Base-by-base conservation (phyloP, 2,113 vertebrate genomes). In the Sinocyclocheilus grahami region DNA sequence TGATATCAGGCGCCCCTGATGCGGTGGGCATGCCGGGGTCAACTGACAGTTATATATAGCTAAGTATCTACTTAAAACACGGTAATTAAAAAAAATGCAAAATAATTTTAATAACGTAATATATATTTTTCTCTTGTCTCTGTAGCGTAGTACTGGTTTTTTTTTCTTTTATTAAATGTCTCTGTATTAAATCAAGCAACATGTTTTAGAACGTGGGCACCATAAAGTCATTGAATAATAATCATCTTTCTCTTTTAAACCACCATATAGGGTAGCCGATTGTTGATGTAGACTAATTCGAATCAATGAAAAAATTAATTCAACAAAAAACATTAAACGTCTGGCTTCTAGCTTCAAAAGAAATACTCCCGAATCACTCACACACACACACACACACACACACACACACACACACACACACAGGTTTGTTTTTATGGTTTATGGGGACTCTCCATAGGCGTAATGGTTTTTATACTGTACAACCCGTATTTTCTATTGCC, bases 1-100 rank as follows among this genome's bases (percentile, higher is more conserved):
- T 33, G 55, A 48, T 78, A 22, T 86, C 42, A 30, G n/a, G 30
- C 60, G 11, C 8, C 58, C 8, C 33, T 20, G 18, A 72, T 39
- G 69, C 9, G 18, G 69, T 42, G 8, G 76, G 87, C 69, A 63
- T 5, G 16, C 82, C 27, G 18, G 51, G 9, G 58, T 81, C 78
- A 63, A 39, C 12, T 42, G 55, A 62, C 53, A 63, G 14, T 6
- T 78, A 77, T 18, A 53, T 9, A 69, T 33, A 58, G 3, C 3
- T 22, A 69, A 69, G 14, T 69, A 69, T 71, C 7, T 16, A 1
- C 2, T 30, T 30, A 67, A 33, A 3, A 30, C 13, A 30, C 67
- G 27, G 4, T 3, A 53, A 53, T 1, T 53, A 42, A 53, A 4
- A 33, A 30, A 48, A 53, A 53, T 53, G 51, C 1, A 1, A 14